Conservation (phyloP, 2,888 invertebrate genomes). For the Andrena camellia region DNA sequence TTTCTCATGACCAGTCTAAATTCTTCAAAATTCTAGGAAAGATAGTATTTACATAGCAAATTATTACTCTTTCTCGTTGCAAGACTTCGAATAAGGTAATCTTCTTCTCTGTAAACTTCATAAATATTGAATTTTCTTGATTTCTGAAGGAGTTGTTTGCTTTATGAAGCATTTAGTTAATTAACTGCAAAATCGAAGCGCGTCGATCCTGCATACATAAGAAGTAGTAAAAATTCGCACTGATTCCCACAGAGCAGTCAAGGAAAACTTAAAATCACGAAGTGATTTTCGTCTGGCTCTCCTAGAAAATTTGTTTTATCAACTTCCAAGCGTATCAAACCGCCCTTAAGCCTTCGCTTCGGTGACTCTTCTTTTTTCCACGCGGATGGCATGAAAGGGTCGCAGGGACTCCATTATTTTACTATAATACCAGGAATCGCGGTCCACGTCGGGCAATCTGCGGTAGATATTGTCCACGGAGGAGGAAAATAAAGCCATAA, state of each 20-base stretch:
- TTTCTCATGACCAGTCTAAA: too few species aligned
- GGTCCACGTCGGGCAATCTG: slow-evolving; percentile 65
- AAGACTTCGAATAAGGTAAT: neutral
- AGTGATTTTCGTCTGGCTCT: neutral
- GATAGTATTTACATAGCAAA: too few species aligned
- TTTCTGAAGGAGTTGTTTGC: neutral
- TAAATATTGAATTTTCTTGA: neutral
- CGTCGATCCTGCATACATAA: slow-evolving; percentile 4
- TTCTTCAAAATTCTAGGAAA: too few species aligned
- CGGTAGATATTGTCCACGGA: slow-evolving; percentile 70
- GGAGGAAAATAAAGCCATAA: slow-evolving; percentile 74
- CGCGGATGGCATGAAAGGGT: slow-evolving; percentile 61
- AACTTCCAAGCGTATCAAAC: slow-evolving; percentile 44
- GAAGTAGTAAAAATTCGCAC: neutral
- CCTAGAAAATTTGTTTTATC: slow-evolving; percentile 42
- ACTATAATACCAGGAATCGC: slow-evolving; percentile 61
- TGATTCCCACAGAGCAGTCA: slow-evolving; percentile 1
- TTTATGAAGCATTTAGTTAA: slow-evolving; percentile 11
- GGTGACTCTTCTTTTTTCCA: slow-evolving; percentile 36
- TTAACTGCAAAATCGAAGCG: neutral
- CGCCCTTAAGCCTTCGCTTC: neutral
- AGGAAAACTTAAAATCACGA: neutral
- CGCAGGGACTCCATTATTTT: slow-evolving; percentile 69
- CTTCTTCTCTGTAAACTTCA: neutral
- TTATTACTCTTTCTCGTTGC: neutral